Evolutionary conservation across 2,888 invertebrate species (phyloP), one percentile per base, ranked within the genome.

Genomic region (Troides oblongomaculatus): DNA sequence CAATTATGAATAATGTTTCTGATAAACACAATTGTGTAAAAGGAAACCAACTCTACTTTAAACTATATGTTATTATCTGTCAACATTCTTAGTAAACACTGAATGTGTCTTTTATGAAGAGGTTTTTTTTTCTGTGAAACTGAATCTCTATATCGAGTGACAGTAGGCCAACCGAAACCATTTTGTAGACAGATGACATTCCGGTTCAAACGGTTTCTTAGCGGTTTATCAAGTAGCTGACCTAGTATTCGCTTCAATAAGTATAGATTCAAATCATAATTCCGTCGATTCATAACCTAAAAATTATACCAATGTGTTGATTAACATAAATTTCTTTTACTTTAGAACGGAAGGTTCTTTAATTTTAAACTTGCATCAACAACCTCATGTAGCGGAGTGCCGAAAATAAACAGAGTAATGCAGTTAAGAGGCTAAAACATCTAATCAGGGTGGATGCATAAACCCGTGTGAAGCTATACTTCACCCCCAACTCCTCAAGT

Each of bases 221-320:
- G 68, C 59, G 59, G 68, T 68, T 50, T 46, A 39, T 63, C 18
- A 36, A 59, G 63, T 56, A 46, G 63, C 36, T 46, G 46, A 63
- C 50, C 59, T 21, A 59, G 59, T 25, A 25, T 67, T 61, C 25
- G 66, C 30, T 62, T 62, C 56, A 56, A 36, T 61, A 60, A 53
- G 36, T 43, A 53, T 57, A 57, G 57, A 57, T 62, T 57, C 53
- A 53, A 62, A 69, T 64, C 39, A 6, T 53, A 66, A 60, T 61
- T 65, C 39, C 18, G 50, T 65, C 23, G 46, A 18, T 36, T n/a
- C n/a, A 36, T 17, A 25, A 58, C 39, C 18, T n/a, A 59, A 36
- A 53, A 60, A 59, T 36, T 60, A 36, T 64, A 39, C 18, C 21
- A 63, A 30, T 23, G 14, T 25, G 30, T 30, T 30, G 1, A 21